phyloP scores from a whole-genome alignment of 2,113 vertebrate species.

The Scophthalmus maximus region DNA sequence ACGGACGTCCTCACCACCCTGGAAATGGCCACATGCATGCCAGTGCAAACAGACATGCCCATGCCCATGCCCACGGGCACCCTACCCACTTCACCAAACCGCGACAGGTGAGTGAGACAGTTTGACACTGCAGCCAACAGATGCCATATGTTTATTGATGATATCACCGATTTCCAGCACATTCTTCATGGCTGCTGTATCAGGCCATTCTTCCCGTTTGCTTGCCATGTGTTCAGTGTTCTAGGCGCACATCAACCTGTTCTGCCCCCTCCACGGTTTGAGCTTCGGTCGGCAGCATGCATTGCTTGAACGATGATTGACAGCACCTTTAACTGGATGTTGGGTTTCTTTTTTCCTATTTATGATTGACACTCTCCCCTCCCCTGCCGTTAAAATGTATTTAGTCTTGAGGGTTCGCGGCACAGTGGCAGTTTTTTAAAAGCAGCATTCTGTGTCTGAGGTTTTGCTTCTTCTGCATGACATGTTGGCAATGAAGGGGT shows the following conservation, averaged over 20 bases:
- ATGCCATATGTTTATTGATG: neutral
- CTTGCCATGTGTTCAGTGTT: neutral
- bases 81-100: slow-evolving; percentile 47
- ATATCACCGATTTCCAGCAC: neutral
- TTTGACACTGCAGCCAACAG: slow-evolving; percentile 19
- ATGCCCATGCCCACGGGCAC: slow-evolving; percentile 15
- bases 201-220: neutral
- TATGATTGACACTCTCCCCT: slow-evolving; percentile 40
- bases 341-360: neutral
- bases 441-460: slow-evolving; percentile 38
- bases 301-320: slow-evolving; percentile 32
- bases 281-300: slow-evolving; percentile 14
- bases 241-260: neutral
- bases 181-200: neutral
- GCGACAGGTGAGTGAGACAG: slow-evolving; percentile 73
- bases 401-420: slow-evolving; percentile 53
- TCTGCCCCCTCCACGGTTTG: slow-evolving; percentile 10
- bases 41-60: slow-evolving; percentile 36
- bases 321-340: slow-evolving; percentile 33
- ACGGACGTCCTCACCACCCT: slow-evolving; percentile 53
- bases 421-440: slow-evolving; percentile 47
- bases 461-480: slow-evolving; percentile 45
- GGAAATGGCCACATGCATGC: slow-evolving; percentile 44
- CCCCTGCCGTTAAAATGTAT: slow-evolving; percentile 34
- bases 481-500: slow-evolving; percentile 61